Evolutionary conservation across 2,113 vertebrate species (phyloP).

Genomic region (Actenoides hombroni): DNA sequence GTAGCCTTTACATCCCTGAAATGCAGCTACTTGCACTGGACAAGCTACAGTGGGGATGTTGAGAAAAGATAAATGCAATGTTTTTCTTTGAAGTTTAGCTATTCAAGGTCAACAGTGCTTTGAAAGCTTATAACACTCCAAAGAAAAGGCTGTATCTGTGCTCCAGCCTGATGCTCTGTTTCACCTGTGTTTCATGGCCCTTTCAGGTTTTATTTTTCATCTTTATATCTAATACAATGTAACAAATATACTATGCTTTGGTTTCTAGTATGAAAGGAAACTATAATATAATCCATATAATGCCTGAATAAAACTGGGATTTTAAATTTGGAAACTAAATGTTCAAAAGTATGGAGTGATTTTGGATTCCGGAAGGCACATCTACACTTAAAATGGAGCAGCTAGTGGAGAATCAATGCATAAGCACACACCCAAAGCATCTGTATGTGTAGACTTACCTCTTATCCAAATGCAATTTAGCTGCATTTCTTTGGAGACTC

Average conservation of each 20-base stretch:
- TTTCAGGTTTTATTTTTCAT: neutral
- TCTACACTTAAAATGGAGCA: fast-evolving
- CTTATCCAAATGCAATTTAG: neutral
- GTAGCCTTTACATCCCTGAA: neutral
- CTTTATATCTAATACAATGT: neutral
- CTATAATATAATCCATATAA: neutral
- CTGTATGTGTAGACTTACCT: neutral
- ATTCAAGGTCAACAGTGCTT: neutral
- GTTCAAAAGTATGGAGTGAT: neutral
- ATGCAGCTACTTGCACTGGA: neutral
- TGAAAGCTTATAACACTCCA: neutral
- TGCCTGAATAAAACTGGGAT: neutral
- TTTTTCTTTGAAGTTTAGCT: neutral
- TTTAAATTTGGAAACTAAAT: neutral
- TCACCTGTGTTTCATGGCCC: neutral
- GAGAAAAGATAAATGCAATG: neutral
- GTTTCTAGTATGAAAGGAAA: neutral
- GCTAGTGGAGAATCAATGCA: too few relatives aligned
- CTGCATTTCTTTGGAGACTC: neutral
- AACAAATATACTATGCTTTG: neutral
- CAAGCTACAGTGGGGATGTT: fast-evolving
- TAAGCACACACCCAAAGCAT: neutral
- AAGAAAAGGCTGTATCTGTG: neutral
- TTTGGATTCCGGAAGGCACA: neutral
- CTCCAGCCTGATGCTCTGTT: neutral